phyloP scores from a whole-genome alignment of 2,797 vertebrate species.

The Brotogeris chrysoptera region DNA sequence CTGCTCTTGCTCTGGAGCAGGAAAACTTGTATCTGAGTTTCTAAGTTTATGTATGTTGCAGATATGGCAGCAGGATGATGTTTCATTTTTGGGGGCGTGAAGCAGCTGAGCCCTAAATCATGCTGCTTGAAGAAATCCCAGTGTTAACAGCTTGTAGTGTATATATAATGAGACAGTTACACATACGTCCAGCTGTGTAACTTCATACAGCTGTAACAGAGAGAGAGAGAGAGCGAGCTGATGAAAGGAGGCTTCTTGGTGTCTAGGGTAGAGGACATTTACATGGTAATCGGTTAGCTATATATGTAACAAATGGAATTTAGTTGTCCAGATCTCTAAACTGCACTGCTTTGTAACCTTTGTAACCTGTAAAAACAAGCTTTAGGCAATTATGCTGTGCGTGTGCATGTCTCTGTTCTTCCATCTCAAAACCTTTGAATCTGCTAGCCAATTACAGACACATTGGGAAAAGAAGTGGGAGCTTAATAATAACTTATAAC shows the following conservation, averaged over 20 bases:
- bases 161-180: background rate
- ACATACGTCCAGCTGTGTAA: background rate
- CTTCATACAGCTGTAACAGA: background rate
- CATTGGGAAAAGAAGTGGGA: background rate
- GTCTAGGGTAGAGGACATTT: background rate
- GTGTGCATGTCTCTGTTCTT: background rate
- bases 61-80: background rate
- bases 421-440: background rate
- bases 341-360: background rate
- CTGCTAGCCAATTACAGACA: background rate
- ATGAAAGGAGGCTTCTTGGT: background rate
- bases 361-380: background rate
- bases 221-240: background rate
- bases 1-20: background rate
- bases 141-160: background rate
- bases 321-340: background rate
- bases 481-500: background rate
- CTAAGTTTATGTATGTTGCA: background rate
- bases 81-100: background rate
- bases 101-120: background rate
- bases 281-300: background rate
- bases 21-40: background rate
- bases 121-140: background rate
- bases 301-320: background rate
- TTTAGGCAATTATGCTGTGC: background rate